Evolutionary conservation across 2,797 vertebrate species (phyloP), one percentile per base, ranked within the genome.

Genomic region (Gymnoscopelus braueri): DNA sequence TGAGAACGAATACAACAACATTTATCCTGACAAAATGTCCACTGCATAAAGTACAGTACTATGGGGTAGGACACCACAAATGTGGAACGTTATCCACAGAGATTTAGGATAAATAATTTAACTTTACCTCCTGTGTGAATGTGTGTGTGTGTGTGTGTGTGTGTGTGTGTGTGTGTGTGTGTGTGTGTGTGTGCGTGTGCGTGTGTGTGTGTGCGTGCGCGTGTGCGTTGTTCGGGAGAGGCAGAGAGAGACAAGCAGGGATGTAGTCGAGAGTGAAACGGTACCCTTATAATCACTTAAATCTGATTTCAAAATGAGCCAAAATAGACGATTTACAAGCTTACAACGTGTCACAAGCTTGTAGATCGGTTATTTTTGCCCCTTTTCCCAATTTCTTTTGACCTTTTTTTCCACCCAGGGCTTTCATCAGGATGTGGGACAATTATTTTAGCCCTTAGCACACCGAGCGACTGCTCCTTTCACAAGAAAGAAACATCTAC

Each of bases 41-140:
- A 60, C 77, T 68, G 72, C 80, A 84, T 70, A 78, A 63, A 66
- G 73, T 60, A 50, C 58, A n/a, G n/a, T 71, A 71, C 57, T 49
- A 56, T 56, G 51, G 29, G 69, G 58, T 14, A 11, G 47, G 66
- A 73, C 68, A 77, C 19, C 19, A 1, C 71, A 83, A 83, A 68
- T 64, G 71, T 72, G 68, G 66, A 67, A 48, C 47, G n/a, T 60
- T 58, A 59, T 71, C 67, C 70, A 67, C 76, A 59, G 62, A 67
- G 49, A 80, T 80, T 44, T 53, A 44, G 66, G 55, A 69, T 80
- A 63, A 77, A 86, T 78, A 65, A 83, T 85, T 79, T 66, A 81
- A 74, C 82, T 59, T 15, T 47, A 44, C 58, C 49, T 67, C 13
- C 55, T 23, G 61, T 24, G 13, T 51, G 50, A 3, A 4, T 11